Percentiles rank a stretch among this genome's conserved stretches.
These are phyloP conservation scores for Sapayoa aenigma DNA, from an alignment of 2,113 vertebrate species.

Conservation along the genomic window DNA sequence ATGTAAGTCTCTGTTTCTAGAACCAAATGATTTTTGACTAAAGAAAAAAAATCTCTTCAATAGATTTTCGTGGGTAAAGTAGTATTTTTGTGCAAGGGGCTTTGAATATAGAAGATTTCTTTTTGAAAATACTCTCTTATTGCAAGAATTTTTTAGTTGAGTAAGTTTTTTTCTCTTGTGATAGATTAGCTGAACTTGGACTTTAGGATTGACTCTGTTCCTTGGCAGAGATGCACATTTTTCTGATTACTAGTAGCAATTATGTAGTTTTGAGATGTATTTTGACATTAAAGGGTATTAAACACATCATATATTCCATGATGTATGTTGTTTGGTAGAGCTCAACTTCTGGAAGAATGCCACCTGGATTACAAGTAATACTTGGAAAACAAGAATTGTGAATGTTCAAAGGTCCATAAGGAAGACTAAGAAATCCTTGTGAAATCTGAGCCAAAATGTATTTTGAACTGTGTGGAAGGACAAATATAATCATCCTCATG, in stretches of 20 bases:
- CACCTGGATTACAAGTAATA: background rate
- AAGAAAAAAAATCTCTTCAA: background rate
- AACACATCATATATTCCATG: background rate
- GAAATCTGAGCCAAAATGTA: background rate
- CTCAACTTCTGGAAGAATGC: background rate
- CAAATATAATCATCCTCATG: background rate
- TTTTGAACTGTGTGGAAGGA: background rate
- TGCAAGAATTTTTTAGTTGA: background rate
- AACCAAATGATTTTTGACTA: background rate
- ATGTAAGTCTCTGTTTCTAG: background rate
- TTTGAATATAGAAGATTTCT: background rate
- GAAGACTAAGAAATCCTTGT: background rate
- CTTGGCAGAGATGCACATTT: background rate
- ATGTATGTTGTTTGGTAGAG: background rate
- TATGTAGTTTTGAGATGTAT: background rate
- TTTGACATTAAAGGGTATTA: background rate
- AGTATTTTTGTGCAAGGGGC: background rate
- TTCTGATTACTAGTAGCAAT: background rate
- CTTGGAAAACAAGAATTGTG: background rate
- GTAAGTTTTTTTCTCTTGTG: background rate
- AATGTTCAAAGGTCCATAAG: background rate
- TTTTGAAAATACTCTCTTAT: background rate
- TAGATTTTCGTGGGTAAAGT: background rate
- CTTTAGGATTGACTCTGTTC: background rate
- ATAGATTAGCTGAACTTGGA: background rate